Evolutionary conservation across 30 jellyfish, hydroid and myxozoan genomes (phyloP), one percentile per base, ranked within the genome.

Genomic region (Turritopsis rubra): DNA sequence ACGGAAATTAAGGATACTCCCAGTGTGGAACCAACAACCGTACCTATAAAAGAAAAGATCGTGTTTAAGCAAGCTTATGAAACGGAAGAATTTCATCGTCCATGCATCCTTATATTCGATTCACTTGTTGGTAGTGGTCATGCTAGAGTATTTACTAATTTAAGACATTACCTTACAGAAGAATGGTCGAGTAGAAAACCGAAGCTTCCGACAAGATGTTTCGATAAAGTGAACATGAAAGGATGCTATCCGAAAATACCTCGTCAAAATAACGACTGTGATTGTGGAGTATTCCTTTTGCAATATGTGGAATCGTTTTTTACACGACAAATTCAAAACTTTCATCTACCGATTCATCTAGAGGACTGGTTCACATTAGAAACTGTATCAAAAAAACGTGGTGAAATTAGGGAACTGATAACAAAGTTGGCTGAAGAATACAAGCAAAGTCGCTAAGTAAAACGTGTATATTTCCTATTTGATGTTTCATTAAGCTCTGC

Each of bases 251-350:
- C 98, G 13, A 88, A 85, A 72, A 79, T 93, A 21, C 99, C 97
- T 7, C 89, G 89, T 23, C 97, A 93, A 73, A 93, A 75, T 89
- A 93, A 93, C 79, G 99, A 88, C 66, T 93, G 99, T 72, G 99
- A 93, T 66, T 88, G 99, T 88, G 97, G 99, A 7, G 76, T 93
- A 18, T 93, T 84, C 80, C 80, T 93, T 22, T 74, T 93, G 87
- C 98, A 93, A 71, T 93, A 85, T 81, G 98, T 89, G 1, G 99
- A 93, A 54, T 85, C 95, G 72, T 93, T 93, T 68, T 93, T 88
- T 52, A 66, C 81, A 26, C 17, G 66, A 24, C 99, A 96, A 1
- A 89, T 88, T 1, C 41, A 72, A 26, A 85, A 80, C 54, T 93
- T 21, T 81, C 85, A 74, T 83, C 54, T 71, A 23, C 97, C 98